Percentiles rank a stretch among this genome's conserved stretches.
phyloP scores from a whole-genome alignment of 1,140 invertebrate species.

The Phthorimaea operculella region DNA sequence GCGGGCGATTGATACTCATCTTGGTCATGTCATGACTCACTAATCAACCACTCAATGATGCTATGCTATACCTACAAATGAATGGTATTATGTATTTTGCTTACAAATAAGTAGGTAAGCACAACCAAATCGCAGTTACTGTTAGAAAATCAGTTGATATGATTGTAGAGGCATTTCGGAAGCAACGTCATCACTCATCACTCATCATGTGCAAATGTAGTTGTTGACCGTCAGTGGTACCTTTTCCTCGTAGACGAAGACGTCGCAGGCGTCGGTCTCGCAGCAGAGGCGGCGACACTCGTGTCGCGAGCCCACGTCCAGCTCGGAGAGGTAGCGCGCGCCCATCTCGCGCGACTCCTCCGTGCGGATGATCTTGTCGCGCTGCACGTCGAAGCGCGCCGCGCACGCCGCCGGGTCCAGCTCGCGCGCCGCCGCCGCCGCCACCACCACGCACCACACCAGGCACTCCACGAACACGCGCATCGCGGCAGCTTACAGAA shows the following conservation, averaged over 20 bases:
- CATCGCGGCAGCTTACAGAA: slow-evolving; percentile 1
- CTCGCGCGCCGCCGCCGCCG: slow-evolving; percentile 33
- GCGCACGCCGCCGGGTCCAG: slow-evolving; percentile 62
- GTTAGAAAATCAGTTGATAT: no score
- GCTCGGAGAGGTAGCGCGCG: slow-evolving; percentile 88
- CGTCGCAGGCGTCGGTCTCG: slow-evolving; percentile 86
- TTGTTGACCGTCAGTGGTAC: slow-evolving; percentile 51
- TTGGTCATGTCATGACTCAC: no score
- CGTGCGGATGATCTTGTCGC: slow-evolving; percentile 90
- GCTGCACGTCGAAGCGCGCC: slow-evolving; percentile 85
- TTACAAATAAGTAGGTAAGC: no score
- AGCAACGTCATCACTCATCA: no score
- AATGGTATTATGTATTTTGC: no score
- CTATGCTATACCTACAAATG: no score
- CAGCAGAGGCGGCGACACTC: slow-evolving; percentile 90
- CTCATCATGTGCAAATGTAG: no score
- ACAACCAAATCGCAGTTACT: no score
- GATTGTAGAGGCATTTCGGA: no score
- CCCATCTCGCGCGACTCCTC: slow-evolving; percentile 88
- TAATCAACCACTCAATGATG: no score
- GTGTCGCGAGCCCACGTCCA: slow-evolving; percentile 79
- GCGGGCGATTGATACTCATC: no score
- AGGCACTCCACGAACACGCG: slow-evolving; percentile 22
- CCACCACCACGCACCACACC: slow-evolving; percentile 23
- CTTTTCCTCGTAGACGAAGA: slow-evolving; percentile 93